Base-by-base conservation (phyloP, 2,888 invertebrate species). In the Ptilodon capucinus region DNA sequence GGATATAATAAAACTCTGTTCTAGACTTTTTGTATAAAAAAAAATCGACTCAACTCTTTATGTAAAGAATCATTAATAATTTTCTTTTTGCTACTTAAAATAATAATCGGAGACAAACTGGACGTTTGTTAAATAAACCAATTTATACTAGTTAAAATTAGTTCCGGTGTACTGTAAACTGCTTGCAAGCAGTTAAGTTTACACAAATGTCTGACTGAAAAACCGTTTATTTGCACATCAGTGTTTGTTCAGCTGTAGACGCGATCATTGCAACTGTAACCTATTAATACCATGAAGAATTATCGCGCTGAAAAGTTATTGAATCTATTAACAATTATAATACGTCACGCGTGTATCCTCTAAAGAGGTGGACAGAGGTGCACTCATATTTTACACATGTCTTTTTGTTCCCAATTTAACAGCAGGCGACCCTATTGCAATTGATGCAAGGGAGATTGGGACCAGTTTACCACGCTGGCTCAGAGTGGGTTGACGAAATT, bases 231-330 rank as follows among this genome's bases (percentile, higher is more conserved):
- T 54, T 51, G 44, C 43, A 35, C 44, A 30, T 30, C 17, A 11
- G 8, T 57, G 54, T 63, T 53, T 57, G 56, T 35, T 19, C 60
- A 63, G 62, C 56, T 43, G 52, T 42, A 48, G 41, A 30, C 19
- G 38, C 44, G 40, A 42, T 40, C 34, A 49, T 13, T 38, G 38
- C 38, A 38, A 38, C 19, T 11, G 19, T 9, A n/a, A n/a, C 38
- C 19, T 38, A 38, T 38, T 38, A 19, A 38, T 38, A 38, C n/a
- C 35, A 17, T 36, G 9, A 36, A 18, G 35, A 3, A 11, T 36
- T 32, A n/a, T n/a, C n/a, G n/a, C n/a, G n/a, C n/a, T n/a, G n/a
- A n/a, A n/a, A n/a, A n/a, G n/a, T n/a, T n/a, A n/a, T n/a, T n/a
- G n/a, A n/a, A n/a, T n/a, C n/a, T n/a, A n/a, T n/a, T n/a, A n/a